Base-by-base conservation (phyloP, 1,140 invertebrate species). In the Lordiphosa clarofinis region DNA sequence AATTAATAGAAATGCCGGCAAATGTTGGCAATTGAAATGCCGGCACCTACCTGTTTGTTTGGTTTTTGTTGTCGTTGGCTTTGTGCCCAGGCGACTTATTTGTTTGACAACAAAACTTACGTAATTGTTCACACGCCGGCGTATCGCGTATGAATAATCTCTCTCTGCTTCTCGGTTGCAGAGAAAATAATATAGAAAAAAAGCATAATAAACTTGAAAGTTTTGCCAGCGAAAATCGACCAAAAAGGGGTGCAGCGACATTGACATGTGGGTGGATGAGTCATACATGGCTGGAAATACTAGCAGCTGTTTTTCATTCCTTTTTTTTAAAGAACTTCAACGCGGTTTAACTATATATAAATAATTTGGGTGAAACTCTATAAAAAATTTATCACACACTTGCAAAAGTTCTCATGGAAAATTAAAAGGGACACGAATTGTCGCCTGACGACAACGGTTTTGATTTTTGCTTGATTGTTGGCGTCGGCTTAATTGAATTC, bases 81-180 rank as follows among this genome's bases (percentile, higher is more conserved):
- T 28, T 43, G 5, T 79, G 74, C 75, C 75, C 52, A 70, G 43
- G 13, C 21, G 52, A 40, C 42, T 54, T 59, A 57, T 72, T 78
- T 82, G 76, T 82, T 82, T 82, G 42, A 82, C 60, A 82, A 82
- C 76, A 82, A 82, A 84, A 68, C 61, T 82, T 84, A 61, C 78
- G 76, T 84, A 69, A 82, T 68, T 63, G 35, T 21, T 28, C 24
- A 37, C 39, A 48, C 68, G 31, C 13, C 46, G 31, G 36, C 37
- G 33, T 48, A 37, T 56, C 54, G 44, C 54, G 40, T 36, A 36
- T 42, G 13, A 7, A 19, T 12, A 47, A 28, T 52, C 28, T 42
- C 33, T 42, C 21, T 56, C 13, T 44, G 8, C 33, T 24, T 31
- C 7, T 31, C 28, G 1, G 21, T 24, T 24, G 28, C 28, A 31